Base-by-base conservation (phyloP, 2,888 invertebrate species). In the Caenorhabditis uteleia region DNA sequence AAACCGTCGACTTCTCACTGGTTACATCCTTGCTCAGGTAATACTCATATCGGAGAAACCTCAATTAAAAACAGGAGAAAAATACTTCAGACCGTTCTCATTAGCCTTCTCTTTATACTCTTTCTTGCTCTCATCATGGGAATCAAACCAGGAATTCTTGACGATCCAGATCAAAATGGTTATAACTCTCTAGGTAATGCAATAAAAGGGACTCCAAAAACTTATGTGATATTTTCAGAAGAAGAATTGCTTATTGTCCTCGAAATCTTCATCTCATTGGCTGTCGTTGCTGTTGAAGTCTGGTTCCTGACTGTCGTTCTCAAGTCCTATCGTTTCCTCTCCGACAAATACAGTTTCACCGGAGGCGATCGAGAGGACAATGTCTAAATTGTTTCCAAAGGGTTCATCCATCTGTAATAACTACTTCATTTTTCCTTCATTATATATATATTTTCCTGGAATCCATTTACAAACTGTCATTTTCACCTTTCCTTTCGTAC, bases 261-360 rank as follows among this genome's bases (percentile, higher is more conserved):
- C 20, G 71, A 74, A 61, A 74, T 74, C 31, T 74, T 74, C 54
- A 51, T 66, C 44, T 58, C 68, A 7, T 50, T 74, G 20, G 61
- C 51, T 12, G 65, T 71, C 4, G 71, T 74, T n/a, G 53, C 64
- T 20, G 44, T 74, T 26, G 74, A 74, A 57, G 70, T 71, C 2
- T 74, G 74, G 71, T 74, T 74, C 47, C 43, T 71, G 42, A 71
- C 71, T 16, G 62, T 74, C 23, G 69, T 66, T 23, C 60, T 71
- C 26, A 69, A 70, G 45, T 66, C 68, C 23, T 71, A 69, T 46
- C 64, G 71, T 2, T 74, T 60, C 29, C 53, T 70, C 56, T 68
- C 60, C 40, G 71, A 74, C 58, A 74, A 74, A 43, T 70, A 74
- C 53, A 65, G 70, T 53, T 74, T 67, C 54, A 74, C 66, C 39